These are phyloP conservation scores for Meteorus cinctellus DNA, from an alignment of 2,888 invertebrate genomes.

Conservation along the genomic window DNA sequence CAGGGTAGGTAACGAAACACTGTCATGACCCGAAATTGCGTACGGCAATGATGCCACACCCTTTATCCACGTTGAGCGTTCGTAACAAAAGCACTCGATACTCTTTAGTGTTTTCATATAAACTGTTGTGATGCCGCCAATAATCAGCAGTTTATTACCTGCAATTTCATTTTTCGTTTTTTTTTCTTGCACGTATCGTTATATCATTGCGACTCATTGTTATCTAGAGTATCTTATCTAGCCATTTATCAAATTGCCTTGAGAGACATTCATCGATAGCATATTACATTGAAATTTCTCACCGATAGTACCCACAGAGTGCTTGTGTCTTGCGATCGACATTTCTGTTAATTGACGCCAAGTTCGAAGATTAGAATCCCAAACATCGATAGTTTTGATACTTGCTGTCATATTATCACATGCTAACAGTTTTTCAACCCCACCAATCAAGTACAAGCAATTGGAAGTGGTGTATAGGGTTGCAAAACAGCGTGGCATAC, in stretches of 20 bases:
- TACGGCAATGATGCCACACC: conserved; percentile 78
- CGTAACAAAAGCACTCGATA: conserved; percentile 81
- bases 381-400: conserved; percentile 77
- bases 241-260: not conserved
- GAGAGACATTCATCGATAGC: not conserved
- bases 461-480: conserved; percentile 70
- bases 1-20: conserved; percentile 74
- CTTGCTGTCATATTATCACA: conserved; percentile 76
- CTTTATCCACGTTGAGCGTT: conserved; percentile 77
- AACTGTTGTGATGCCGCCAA: conserved; percentile 80
- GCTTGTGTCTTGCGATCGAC: conserved; percentile 80
- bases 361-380: conserved; percentile 76
- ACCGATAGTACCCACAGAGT: conserved; percentile 79
- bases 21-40: conserved; percentile 78
- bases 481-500: conserved; percentile 66
- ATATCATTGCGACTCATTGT: not conserved
- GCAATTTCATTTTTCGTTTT: conserved; percentile 18
- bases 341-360: conserved; percentile 79
- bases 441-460: conserved; percentile 80
- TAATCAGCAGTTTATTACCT: conserved; percentile 77
- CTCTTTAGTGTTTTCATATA: conserved; percentile 79
- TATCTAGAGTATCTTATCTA: not conserved
- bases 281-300: conserved; percentile 60
- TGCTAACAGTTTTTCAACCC: conserved; percentile 75
- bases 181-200: not conserved